These are phyloP conservation scores for Leptarthrus brevirostris DNA, from an alignment of 2,888 invertebrate genomes.

Conservation along the genomic window DNA sequence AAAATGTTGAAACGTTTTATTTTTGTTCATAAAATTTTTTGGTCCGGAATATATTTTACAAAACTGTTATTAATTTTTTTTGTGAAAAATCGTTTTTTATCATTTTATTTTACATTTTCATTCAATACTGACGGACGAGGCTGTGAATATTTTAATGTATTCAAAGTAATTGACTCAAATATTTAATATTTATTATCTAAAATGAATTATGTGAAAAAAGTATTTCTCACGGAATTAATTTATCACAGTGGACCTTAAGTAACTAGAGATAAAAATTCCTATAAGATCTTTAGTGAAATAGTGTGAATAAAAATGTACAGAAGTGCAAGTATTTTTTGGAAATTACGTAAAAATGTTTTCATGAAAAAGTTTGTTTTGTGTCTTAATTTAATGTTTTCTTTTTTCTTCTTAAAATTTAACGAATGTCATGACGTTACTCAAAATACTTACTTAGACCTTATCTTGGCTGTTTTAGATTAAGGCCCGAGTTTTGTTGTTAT, in stretches of 20 bases:
- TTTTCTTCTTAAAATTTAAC: no score
- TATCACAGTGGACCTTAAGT: not conserved
- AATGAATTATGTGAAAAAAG: not conserved
- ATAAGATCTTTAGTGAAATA: not conserved
- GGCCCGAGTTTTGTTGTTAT: no score
- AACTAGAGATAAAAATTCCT: not conserved
- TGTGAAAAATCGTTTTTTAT: not conserved
- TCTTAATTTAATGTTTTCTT: no score
- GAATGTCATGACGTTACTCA: no score
- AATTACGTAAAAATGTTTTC: no score
- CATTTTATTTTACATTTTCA: not conserved
- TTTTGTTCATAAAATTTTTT: not conserved
- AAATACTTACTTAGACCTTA: no score
- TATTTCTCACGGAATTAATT: not conserved
- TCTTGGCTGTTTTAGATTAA: no score
- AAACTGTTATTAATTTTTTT: not conserved
- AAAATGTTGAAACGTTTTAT: no score
- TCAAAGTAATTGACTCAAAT: conserved; percentile 1
- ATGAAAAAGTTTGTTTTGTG: no score
- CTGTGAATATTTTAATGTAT: not conserved
- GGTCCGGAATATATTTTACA: not conserved
- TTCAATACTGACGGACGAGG: no score
- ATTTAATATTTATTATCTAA: not conserved
- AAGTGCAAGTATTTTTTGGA: not conserved
- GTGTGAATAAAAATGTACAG: not conserved